Conservation (phyloP, 2,888 invertebrate species). For the Phymatocera aterrima region DNA sequence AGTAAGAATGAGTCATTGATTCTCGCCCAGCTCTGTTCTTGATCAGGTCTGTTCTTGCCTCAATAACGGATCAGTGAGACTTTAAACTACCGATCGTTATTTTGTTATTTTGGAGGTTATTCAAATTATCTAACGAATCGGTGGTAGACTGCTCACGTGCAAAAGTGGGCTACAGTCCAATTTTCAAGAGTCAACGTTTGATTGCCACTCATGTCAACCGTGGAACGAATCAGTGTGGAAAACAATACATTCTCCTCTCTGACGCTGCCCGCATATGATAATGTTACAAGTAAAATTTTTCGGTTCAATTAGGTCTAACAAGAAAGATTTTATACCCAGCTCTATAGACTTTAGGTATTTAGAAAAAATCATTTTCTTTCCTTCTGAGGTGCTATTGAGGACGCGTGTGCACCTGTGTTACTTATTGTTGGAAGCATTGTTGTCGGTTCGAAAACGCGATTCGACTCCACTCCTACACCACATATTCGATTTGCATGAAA, state of each 20-base stretch:
- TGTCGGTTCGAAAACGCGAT: too few species aligned
- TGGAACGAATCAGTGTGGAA: constrained; percentile 13
- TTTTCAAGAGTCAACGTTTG: constrained; percentile 13
- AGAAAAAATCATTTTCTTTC: too few species aligned
- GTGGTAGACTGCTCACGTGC: background rate
- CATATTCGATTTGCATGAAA: too few species aligned
- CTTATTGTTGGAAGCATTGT: too few species aligned
- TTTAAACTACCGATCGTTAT: background rate
- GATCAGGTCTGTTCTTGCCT: background rate
- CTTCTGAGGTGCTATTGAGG: too few species aligned
- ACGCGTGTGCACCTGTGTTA: too few species aligned
- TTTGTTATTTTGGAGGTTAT: background rate
- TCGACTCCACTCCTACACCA: too few species aligned
- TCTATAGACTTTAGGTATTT: too few species aligned
- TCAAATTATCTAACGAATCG: background rate
- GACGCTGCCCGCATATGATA: background rate
- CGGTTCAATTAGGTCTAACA: too few species aligned
- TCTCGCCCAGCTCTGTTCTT: too few species aligned
- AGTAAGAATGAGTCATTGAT: background rate
- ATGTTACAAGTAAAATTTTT: too few species aligned
- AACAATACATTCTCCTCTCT: constrained; percentile 1
- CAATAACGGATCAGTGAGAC: background rate
- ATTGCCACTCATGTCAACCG: constrained; percentile 8
- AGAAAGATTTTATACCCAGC: too few species aligned
- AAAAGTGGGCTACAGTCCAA: constrained; percentile 36